Base-by-base conservation (phyloP, 1,140 invertebrate genomes). In the Ceratina japonica region DNA sequence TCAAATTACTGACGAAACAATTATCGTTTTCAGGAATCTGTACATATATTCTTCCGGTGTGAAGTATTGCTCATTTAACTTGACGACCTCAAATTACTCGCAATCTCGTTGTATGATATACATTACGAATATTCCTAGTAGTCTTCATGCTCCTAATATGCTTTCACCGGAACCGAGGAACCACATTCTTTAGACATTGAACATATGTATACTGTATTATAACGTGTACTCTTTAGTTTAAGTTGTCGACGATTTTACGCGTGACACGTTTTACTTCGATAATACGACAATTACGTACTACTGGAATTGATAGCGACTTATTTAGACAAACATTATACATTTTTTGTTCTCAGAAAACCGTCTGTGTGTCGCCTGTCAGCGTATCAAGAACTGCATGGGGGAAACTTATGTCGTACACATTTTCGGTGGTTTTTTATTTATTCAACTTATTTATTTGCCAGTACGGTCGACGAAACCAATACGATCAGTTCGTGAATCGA, bases 361-460 rank as follows among this genome's bases (percentile, higher is more conserved):
- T 54, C 66, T 18, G 18, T 18, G 51, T 69, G 24, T 54, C 66
- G 52, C 18, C 16, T 69, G 51, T 31, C 66, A 27, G 16, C 51
- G 22, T 69, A 69, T 69, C 24, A 13, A 54, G 66, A 54, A 27
- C 24, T 31, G 51, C 51, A 69, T 54, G 66, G 66, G 18, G 52
- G 51, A 69, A 27, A 69, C 24, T 18, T 69, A 54, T 69, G 52
- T 69, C 24, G 24, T 69, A 54, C 51, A 69, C 16, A 69, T 69
- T 69, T 49, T 54, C 51, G 51, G 12, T 69, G 51, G 65, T 69
- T 69, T 69, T 54, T 69, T 22, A 69, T 69, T 69, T 69, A n/a
- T 69, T 18, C n/a, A 27, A 31, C 27, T 69, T 52, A 54, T 69
- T 27, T 54, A 54, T n/a, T 69, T 31, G 18, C 24, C 51, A 54